These are phyloP conservation scores for Drosophila demipolita DNA, from an alignment of 2,888 invertebrate species.

Conservation along the genomic window DNA sequence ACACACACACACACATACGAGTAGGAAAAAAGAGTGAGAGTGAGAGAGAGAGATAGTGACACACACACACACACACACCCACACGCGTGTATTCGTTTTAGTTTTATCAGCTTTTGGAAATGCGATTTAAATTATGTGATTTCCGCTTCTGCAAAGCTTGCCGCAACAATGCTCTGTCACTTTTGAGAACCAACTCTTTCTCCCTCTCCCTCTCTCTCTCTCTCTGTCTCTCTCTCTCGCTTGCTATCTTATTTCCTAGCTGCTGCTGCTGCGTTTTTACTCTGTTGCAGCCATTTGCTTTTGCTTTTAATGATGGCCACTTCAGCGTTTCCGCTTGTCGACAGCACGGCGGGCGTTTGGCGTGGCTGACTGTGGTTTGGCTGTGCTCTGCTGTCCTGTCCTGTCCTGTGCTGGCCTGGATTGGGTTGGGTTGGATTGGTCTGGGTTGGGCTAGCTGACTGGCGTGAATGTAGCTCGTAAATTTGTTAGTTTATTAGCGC, in stretches of 20 bases:
- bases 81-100: conserved; percentile 38
- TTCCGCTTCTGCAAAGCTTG: conserved; percentile 60
- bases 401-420: conserved; percentile 3
- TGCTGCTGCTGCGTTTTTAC: conserved; percentile 15
- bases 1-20: conserved; percentile 25
- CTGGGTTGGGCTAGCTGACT: conserved; percentile 25
- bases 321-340: conserved; percentile 64
- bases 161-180: conserved; percentile 31
- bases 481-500: conserved; percentile 81
- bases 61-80: background rate
- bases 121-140: conserved; percentile 82
- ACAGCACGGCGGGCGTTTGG: conserved; percentile 26
- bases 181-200: background rate
- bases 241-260: background rate
- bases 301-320: conserved; percentile 75
- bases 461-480: conserved; percentile 79
- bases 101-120: conserved; percentile 69
- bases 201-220: background rate
- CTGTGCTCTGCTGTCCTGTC: conserved; percentile 19
- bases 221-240: background rate
- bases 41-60: background rate
- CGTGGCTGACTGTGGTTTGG: conserved; percentile 20
- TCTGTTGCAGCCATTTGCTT: conserved; percentile 42
- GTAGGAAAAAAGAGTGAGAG: background rate
- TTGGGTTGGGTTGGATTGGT: conserved; percentile 1